Conservation (phyloP, 2,113 vertebrate genomes). For the Sardina pilchardus region DNA sequence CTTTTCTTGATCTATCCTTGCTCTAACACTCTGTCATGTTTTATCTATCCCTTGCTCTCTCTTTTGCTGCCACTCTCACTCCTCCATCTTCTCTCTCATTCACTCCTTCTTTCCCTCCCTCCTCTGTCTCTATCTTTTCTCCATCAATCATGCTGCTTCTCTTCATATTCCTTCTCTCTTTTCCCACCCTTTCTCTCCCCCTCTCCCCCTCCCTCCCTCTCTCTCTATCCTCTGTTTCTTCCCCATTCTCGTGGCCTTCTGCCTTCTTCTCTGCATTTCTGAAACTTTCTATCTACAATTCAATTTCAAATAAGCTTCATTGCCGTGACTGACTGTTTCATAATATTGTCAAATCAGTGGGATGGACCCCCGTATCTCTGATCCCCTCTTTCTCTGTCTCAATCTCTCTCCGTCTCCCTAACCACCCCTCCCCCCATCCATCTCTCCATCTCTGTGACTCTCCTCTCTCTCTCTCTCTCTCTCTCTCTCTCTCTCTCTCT, state of each 20-base stretch:
- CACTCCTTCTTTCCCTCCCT: too few species aligned
- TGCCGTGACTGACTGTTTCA: too few species aligned
- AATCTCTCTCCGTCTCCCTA: not conserved
- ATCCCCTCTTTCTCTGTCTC: not conserved
- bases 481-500: too few species aligned
- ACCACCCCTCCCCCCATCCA: not conserved
- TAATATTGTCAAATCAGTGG: too few species aligned
- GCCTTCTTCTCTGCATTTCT: too few species aligned
- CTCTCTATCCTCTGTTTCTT: too few species aligned
- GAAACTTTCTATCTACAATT: too few species aligned
- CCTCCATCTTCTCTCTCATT: not conserved
- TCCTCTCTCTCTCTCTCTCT: not conserved
- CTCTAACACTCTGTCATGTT: not conserved
- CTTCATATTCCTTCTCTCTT: not conserved
- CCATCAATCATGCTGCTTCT: too few species aligned
- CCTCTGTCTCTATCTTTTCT: constrained; percentile 26
- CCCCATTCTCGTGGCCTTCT: too few species aligned
- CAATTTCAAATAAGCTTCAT: too few species aligned
- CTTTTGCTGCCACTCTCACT: not conserved
- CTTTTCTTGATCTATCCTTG: not conserved
- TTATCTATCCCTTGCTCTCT: not conserved
- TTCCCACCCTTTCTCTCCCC: not conserved
- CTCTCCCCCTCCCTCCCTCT: too few species aligned
- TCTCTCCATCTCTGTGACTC: too few species aligned
- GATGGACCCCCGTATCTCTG: not conserved